Conservation (phyloP, 2,113 vertebrate genomes). For the Myodes glareolus region DNA sequence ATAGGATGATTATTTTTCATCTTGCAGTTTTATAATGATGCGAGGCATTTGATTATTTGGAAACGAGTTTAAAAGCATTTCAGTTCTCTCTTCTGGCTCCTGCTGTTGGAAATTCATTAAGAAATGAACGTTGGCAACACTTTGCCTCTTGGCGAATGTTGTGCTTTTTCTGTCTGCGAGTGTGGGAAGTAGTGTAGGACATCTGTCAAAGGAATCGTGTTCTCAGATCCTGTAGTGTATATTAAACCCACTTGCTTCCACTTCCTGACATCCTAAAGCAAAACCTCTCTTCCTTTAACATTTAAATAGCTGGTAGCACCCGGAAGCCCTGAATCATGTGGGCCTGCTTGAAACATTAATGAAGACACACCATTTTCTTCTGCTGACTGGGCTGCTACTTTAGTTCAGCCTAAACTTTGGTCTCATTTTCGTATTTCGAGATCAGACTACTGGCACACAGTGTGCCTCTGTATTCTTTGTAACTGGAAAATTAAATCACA, state of each 20-base stretch:
- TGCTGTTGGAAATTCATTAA: conserved; percentile 51
- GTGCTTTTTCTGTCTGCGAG: conserved; percentile 65
- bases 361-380: conserved; percentile 47
- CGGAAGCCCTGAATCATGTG: conserved; percentile 19
- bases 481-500: background rate
- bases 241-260: conserved; percentile 70
- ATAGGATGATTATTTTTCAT: background rate
- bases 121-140: conserved; percentile 63
- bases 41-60: conserved; percentile 52
- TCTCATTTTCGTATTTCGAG: background rate
- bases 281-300: conserved; percentile 52
- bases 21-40: conserved; percentile 26
- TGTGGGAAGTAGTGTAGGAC: conserved; percentile 63
- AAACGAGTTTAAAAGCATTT: conserved; percentile 40
- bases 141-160: conserved; percentile 58
- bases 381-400: background rate
- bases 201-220: conserved; percentile 68
- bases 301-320: conserved; percentile 48
- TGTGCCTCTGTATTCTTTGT: background rate
- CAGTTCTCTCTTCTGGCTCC: conserved; percentile 56
- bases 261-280: conserved; percentile 55
- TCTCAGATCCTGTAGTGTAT: conserved; percentile 62
- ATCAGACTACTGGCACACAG: conserved; percentile 14
- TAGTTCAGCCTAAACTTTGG: conserved; percentile 42
- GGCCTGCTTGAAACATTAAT: conserved; percentile 34